A percentile compares a stretch with the other conserved stretches of the same genome.
These are phyloP conservation scores for Struthidea cinerea DNA, from an alignment of 2,113 vertebrate genomes.

Conservation along the genomic window DNA sequence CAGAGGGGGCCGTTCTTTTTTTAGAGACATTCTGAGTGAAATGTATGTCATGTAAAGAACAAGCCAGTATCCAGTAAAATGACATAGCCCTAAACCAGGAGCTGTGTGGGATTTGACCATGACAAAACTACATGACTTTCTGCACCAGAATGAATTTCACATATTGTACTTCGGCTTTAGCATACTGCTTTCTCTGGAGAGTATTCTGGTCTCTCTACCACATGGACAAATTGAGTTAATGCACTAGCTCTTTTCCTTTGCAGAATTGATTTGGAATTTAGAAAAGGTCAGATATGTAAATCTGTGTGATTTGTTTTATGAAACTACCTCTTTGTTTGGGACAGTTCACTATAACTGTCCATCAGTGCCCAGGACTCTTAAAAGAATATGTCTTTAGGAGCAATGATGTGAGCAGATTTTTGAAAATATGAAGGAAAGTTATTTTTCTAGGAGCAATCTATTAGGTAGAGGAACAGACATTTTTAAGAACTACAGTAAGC, in stretches of 20 bases:
- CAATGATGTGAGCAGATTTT: background rate
- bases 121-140: background rate
- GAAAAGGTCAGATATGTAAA: background rate
- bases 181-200: background rate
- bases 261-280: background rate
- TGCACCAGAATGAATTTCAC: background rate
- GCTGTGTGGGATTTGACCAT: background rate
- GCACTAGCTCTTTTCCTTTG: background rate
- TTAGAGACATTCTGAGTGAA: background rate
- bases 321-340: background rate
- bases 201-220: background rate
- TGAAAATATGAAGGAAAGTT: background rate
- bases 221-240: background rate
- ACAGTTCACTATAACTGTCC: background rate
- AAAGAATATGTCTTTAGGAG: background rate
- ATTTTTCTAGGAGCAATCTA: background rate
- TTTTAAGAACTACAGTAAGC: background rate
- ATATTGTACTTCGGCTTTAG: background rate
- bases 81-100: background rate
- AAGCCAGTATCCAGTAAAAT: background rate
- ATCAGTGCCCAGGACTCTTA: background rate
- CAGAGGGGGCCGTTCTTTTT: background rate
- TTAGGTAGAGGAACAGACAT: background rate
- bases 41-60: background rate
- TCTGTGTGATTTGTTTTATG: background rate